Percentiles rank a stretch among this genome's conserved stretches.
These are phyloP conservation scores for Caenorhabditis uteleia DNA, from an alignment of 2,888 invertebrate species.

Conservation along the genomic window DNA sequence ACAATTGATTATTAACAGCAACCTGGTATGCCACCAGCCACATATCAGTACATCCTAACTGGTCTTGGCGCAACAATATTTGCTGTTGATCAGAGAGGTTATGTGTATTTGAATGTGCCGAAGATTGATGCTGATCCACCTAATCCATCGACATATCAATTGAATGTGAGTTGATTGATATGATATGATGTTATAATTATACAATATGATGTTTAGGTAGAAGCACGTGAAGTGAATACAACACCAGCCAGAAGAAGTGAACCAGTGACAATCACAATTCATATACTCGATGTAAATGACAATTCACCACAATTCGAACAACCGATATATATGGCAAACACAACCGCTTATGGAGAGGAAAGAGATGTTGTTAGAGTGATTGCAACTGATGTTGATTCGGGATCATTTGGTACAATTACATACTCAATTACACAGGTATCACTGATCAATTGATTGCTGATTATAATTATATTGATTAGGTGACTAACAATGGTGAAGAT, in stretches of 20 bases:
- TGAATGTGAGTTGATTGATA: conserved; percentile 61
- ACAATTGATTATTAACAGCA: conserved; percentile 54
- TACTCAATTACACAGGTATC: conserved; percentile 59
- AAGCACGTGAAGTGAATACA: conserved; percentile 69
- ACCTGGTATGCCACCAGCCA: conserved; percentile 69
- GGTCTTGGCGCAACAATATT: conserved; percentile 69
- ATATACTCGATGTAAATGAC: conserved; percentile 66
- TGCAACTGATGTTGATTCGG: conserved; percentile 61
- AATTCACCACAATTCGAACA: conserved; percentile 61
- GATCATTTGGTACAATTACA: conserved; percentile 52
- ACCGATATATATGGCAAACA: conserved; percentile 64
- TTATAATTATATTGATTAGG: conserved; percentile 25
- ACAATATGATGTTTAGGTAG: conserved; percentile 41
- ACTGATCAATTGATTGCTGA: too few relatives aligned
- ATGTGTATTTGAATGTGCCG: conserved; percentile 66
- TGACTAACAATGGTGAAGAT: conserved; percentile 59
- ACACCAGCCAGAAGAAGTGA: conserved; percentile 61
- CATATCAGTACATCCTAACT: conserved; percentile 69
- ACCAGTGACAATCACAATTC: conserved; percentile 67
- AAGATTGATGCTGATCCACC: conserved; percentile 65
- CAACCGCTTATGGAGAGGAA: conserved; percentile 53
- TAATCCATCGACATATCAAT: conserved; percentile 63
- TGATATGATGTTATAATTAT: neutral
- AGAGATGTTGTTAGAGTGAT: conserved; percentile 47
- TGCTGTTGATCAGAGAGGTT: conserved; percentile 69